Evolutionary conservation across 2,797 vertebrate genomes (phyloP).

Genomic region (Spea hammondii): DNA sequence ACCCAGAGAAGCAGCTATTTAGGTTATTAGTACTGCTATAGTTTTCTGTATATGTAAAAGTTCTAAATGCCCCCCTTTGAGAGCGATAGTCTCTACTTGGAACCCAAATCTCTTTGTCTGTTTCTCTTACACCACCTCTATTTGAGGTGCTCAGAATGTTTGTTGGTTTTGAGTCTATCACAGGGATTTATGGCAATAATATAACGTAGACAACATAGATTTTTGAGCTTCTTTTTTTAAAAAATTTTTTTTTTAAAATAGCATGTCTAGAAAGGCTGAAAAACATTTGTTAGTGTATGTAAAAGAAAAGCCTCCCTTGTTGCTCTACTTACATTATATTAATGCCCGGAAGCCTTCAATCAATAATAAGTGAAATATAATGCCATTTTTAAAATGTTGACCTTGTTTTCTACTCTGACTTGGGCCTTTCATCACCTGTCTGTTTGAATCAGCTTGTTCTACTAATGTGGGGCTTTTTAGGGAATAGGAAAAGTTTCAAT

Average conservation of each 20-base stretch:
- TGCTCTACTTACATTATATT: conserved; percentile 21
- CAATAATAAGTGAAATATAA: conserved; percentile 45
- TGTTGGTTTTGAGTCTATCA: too few relatives aligned
- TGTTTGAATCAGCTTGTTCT: conserved; percentile 48
- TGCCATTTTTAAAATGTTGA: conserved; percentile 43
- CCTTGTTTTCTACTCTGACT: conserved; percentile 49
- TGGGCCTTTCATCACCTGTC: conserved; percentile 48
- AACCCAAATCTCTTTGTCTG: too few relatives aligned
- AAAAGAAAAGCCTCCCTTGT: conserved; percentile 21
- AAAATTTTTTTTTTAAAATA: background rate
- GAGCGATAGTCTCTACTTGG: too few relatives aligned
- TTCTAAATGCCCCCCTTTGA: too few relatives aligned
- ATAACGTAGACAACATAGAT: too few relatives aligned
- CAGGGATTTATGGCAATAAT: too few relatives aligned
- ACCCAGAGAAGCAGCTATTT: too few relatives aligned
- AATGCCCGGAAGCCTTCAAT: conserved; percentile 43
- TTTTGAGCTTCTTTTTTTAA: background rate
- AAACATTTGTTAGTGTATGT: background rate
- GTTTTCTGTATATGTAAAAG: too few relatives aligned
- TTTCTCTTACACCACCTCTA: too few relatives aligned
- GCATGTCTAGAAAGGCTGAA: background rate
- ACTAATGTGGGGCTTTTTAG: conserved; percentile 47
- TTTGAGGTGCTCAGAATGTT: too few relatives aligned
- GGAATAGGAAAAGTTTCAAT: conserved; percentile 51
- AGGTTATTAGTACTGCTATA: too few relatives aligned